phyloP scores from a whole-genome alignment of 2,797 vertebrate genomes.

The Pogoniulus pusillus region DNA sequence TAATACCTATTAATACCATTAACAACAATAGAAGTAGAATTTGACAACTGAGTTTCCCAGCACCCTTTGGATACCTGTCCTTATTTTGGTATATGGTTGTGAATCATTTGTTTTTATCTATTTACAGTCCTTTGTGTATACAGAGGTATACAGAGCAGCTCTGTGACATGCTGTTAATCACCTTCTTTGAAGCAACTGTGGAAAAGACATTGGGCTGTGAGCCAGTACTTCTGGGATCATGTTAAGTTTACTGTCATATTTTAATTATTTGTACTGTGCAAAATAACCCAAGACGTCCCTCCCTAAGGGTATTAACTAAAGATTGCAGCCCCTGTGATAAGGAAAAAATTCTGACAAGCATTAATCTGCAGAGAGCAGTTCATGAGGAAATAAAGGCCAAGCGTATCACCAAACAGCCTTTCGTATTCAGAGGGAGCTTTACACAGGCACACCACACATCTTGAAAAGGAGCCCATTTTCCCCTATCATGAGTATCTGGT shows the following conservation, averaged over 20 bases:
- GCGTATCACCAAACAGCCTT: background rate
- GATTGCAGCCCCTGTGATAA: conserved; percentile 7
- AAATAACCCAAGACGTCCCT: conserved; percentile 34
- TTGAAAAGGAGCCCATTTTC: background rate
- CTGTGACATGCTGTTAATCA: conserved; percentile 45
- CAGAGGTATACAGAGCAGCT: background rate
- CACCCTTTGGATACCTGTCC: background rate
- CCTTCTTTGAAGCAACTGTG: background rate
- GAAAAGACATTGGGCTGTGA: conserved; percentile 14
- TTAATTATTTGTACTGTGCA: conserved; percentile 1
- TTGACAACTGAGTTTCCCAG: conserved; percentile 1
- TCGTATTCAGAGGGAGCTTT: background rate
- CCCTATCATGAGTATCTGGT: background rate
- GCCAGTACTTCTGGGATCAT: conserved; percentile 18
- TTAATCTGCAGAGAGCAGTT: conserved; percentile 13
- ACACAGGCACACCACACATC: rapidly evolving
- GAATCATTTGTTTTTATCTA: background rate
- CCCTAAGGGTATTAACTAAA: conserved; percentile 42
- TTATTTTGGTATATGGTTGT: background rate
- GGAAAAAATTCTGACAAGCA: conserved; percentile 6
- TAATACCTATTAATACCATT: no score
- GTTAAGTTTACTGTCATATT: background rate
- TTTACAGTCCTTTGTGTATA: conserved; percentile 27
- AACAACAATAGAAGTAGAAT: no score
- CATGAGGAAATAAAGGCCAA: background rate